Evolutionary conservation across 2,797 vertebrate species (phyloP), one percentile per base, ranked within the genome.

Genomic region (Falco naumanni): DNA sequence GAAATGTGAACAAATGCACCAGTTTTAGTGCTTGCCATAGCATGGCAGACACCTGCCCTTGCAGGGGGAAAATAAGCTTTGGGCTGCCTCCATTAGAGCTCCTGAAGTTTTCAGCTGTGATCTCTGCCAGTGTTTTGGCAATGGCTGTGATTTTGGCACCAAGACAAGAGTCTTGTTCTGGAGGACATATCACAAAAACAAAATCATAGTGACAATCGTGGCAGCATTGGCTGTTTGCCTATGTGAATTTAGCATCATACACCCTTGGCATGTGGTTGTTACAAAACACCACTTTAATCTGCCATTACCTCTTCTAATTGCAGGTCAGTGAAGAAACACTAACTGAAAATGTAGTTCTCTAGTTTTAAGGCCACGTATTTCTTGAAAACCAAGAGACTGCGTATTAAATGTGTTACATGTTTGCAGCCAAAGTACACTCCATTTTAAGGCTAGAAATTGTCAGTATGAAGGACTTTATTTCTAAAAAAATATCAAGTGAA

Each of bases 151-250:
- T 72, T 47, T 48, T 92, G 66, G 80, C 57, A 60, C 26, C 60
- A 69, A 80, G 59, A 47, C 61, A 63, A n/a, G 64, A 66, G 57
- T 80, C 82, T 76, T 26, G 2, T 47, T 93, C 81, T 87, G 79
- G 92, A 94, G 54, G 65, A 70, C 61, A 61, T 85, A 45, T 19
- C 17, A 19, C 45, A 45, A 45, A 60, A 92, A 6, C 47, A 93
- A 86, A 78, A 91, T 89, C 81, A 43, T 54, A 84, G 78, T 81
- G 91, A 92, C 85, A 95, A 18, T 60, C 43, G 66, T 85, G 72
- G 60, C 86, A 64, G 31, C 45, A 14, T 0, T 97, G 83, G 84
- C 71, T 5, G 18, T 50, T 43, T 79, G 86, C 65, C 75, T 31
- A 2, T 72, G 53, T 71, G 56, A 87, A 61, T 57, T 72, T 57